Evolutionary conservation across 2,797 vertebrate species (phyloP).

Genomic region (Rhabdomys pumilio): DNA sequence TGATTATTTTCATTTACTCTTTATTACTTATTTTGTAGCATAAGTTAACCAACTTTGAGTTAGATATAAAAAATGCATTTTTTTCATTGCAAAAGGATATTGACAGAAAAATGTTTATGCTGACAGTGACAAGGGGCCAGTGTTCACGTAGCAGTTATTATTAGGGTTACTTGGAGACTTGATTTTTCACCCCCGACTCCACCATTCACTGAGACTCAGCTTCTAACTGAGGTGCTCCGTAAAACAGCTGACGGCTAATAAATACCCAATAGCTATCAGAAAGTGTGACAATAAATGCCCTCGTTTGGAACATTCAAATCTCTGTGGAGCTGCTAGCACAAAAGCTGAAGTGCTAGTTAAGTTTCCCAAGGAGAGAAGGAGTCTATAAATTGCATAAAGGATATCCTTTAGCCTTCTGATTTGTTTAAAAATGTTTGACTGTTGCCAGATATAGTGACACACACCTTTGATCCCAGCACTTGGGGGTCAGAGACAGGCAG

Average conservation of each 20-base stretch:
- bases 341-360: not conserved
- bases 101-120: constrained; percentile 12
- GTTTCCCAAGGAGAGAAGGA: not conserved
- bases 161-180: not conserved
- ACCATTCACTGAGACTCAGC: not conserved
- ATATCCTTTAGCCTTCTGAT: not conserved
- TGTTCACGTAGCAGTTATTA: not conserved
- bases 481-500: not conserved
- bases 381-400: not conserved
- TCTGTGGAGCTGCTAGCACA: not conserved
- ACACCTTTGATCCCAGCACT: too few species aligned
- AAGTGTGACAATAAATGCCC: constrained; percentile 3
- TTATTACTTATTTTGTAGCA: constrained; percentile 34
- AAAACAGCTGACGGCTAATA: constrained; percentile 9
- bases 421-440: constrained; percentile 31
- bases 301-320: not conserved
- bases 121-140: not conserved
- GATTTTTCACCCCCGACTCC: not conserved
- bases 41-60: not conserved
- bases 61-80: not conserved
- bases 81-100: constrained; percentile 5
- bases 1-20: not conserved
- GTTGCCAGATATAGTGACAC: not conserved
- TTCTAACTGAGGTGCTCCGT: constrained; percentile 14
- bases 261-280: constrained; percentile 23